Evolutionary conservation across 1,140 invertebrate genomes (phyloP).

Genomic region (Fopius arisanus): DNA sequence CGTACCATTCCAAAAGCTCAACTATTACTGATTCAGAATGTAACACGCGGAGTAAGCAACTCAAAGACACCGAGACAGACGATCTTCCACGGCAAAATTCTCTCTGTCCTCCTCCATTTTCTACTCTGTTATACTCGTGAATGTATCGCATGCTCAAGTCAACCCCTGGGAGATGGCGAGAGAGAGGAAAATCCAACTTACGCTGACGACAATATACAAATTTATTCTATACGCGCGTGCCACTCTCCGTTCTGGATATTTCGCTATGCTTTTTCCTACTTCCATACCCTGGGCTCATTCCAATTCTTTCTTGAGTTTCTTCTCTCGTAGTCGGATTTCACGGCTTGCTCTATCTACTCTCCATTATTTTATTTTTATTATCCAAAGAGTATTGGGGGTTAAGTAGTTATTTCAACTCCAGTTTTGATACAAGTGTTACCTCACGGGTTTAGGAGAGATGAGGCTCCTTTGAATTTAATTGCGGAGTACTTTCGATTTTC

Average conservation of each 20-base stretch:
- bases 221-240: slow-evolving; percentile 40
- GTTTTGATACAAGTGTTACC: too few relatives aligned
- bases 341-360: slow-evolving; percentile 35
- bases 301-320: background rate
- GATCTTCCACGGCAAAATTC: slow-evolving; percentile 25
- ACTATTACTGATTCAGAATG: slow-evolving; percentile 39
- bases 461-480: background rate
- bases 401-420: too few relatives aligned
- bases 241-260: slow-evolving; percentile 27
- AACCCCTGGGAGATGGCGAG: slow-evolving; percentile 23
- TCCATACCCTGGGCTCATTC: slow-evolving; percentile 7
- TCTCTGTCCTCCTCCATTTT: background rate
- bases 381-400: too few relatives aligned
- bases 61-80: slow-evolving; percentile 38
- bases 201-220: slow-evolving; percentile 40
- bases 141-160: slow-evolving; percentile 21
- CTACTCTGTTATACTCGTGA: slow-evolving; percentile 16
- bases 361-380: too few relatives aligned
- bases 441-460: too few relatives aligned
- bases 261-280: slow-evolving; percentile 8
- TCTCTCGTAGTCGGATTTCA: slow-evolving; percentile 35
- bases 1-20: background rate
- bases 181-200: slow-evolving; percentile 37
- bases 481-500: too few relatives aligned
- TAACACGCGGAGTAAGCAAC: slow-evolving; percentile 38